Conservation (phyloP, 2,113 vertebrate genomes). For the Acrocephalus kingi region DNA sequence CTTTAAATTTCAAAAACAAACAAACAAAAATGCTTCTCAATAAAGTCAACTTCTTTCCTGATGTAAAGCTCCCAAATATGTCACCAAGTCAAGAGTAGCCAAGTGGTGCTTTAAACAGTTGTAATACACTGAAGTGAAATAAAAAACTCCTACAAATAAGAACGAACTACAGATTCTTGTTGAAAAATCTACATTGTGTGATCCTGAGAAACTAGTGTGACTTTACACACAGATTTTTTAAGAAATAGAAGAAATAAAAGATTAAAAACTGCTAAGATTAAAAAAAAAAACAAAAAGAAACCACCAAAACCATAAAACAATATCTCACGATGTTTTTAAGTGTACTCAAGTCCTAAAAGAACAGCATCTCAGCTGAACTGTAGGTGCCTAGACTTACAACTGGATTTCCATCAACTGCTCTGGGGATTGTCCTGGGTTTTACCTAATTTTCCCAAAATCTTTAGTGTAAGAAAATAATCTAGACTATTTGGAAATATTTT, state of each 20-base stretch:
- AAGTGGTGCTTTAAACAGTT: neutral
- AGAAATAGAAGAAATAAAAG: neutral
- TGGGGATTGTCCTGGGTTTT: neutral
- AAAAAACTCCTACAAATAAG: neutral
- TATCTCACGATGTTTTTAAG: neutral
- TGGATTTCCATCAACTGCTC: conserved; percentile 14
- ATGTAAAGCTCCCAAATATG: neutral
- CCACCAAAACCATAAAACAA: neutral
- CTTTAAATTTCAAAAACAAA: neutral
- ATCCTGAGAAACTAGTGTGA: neutral
- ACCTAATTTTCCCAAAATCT: conserved; percentile 34
- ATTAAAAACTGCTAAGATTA: neutral
- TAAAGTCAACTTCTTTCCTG: neutral
- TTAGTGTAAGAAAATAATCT: neutral
- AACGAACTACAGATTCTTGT: neutral
- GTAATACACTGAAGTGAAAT: neutral
- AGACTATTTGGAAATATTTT: conserved; percentile 27
- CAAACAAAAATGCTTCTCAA: neutral
- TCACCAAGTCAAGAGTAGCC: neutral
- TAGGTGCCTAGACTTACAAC: neutral
- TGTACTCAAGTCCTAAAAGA: neutral
- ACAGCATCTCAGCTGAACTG: neutral
- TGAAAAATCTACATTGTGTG: neutral
- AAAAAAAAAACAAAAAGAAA: neutral
- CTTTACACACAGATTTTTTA: neutral